Evolutionary conservation across 2,113 vertebrate species (phyloP).

Genomic region (Fregata magnificens): DNA sequence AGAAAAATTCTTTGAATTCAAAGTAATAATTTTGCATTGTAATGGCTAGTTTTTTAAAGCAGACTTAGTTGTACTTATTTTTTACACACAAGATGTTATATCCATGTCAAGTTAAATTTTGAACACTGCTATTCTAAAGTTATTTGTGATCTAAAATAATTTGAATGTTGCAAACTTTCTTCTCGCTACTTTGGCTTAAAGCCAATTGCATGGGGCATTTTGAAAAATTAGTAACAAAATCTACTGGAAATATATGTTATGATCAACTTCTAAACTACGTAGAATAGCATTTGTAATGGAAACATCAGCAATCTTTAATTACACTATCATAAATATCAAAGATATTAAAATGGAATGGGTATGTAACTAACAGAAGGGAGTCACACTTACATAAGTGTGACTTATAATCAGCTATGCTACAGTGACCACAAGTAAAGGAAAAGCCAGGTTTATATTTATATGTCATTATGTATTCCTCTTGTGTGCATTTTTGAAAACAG

Average conservation of each 20-base stretch:
- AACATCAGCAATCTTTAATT: not conserved
- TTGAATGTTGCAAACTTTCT: not conserved
- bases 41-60: not conserved
- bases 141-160: not conserved
- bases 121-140: not conserved
- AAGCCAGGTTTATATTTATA: not conserved
- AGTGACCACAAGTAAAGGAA: not conserved
- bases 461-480: not conserved
- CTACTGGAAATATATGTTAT: not conserved
- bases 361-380: not conserved
- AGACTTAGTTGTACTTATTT: not conserved
- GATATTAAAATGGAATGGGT: not conserved
- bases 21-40: not conserved
- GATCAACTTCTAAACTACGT: not conserved
- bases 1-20: not conserved
- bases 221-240: not conserved
- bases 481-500: not conserved
- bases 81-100: not conserved
- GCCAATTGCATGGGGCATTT: not conserved
- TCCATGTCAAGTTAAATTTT: not conserved
- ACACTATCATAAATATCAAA: not conserved
- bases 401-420: not conserved
- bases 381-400: not conserved
- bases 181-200: not conserved
- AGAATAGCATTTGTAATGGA: not conserved